Evolutionary conservation across 23 tunicate genomes (phyloP).

Genomic region (Pegea sp.): DNA sequence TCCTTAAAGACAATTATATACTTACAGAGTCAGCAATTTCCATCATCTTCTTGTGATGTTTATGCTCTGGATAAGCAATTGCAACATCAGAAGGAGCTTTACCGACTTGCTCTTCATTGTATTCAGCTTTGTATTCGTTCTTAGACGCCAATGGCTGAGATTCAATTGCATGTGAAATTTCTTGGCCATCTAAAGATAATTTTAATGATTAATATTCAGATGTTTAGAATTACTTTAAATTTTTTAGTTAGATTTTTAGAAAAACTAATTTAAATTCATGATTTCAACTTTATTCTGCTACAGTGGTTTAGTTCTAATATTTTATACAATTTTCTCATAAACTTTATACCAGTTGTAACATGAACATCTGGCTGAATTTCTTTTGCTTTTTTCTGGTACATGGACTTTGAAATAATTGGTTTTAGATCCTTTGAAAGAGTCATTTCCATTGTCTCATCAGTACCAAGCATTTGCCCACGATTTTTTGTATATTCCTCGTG

Average conservation of each 20-base stretch:
- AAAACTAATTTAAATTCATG: no score
- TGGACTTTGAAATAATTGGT: slow-evolving; percentile 29
- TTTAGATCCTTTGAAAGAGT: slow-evolving; percentile 45
- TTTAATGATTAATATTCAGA: no score
- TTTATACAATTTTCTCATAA: no score
- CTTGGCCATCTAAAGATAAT: slow-evolving; percentile 62
- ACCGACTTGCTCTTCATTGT: slow-evolving; percentile 31
- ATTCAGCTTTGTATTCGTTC: slow-evolving; percentile 18
- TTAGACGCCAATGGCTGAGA: slow-evolving; percentile 22
- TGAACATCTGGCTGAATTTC: no score
- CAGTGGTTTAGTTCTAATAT: no score
- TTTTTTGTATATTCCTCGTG: slow-evolving; percentile 20
- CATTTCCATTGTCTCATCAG: slow-evolving; percentile 67
- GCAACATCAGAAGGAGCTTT: slow-evolving; percentile 60
- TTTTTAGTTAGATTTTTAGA: no score
- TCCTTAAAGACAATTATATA: no score
- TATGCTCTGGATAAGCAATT: slow-evolving; percentile 76
- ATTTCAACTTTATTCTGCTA: no score
- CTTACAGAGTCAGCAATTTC: no score
- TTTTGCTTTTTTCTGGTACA: slow-evolving; percentile 49
- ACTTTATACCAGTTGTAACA: no score
- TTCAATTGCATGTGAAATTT: slow-evolving; percentile 57
- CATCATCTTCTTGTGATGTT: slow-evolving; percentile 20
- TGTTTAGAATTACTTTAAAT: no score
- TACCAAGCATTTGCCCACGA: slow-evolving; percentile 21